Base-by-base conservation (phyloP, 2,113 vertebrate genomes). In the Sinocyclocheilus anophthalmus region DNA sequence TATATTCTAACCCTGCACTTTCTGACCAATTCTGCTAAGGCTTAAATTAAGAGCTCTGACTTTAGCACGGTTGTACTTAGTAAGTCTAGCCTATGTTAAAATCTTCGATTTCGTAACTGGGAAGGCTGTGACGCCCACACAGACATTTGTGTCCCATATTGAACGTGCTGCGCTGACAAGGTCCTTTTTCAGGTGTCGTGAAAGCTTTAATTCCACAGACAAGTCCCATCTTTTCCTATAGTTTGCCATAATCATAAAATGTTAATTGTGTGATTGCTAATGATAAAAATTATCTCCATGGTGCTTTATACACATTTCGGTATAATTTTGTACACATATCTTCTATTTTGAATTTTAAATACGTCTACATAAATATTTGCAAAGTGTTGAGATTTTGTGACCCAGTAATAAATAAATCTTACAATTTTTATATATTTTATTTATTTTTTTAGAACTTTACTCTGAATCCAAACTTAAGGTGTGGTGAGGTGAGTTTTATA, bases 401-500 rank as follows among this genome's bases (percentile, higher is more conserved):
- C 73, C 7, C 5, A 55, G 24, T 33, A 2, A 30, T 26, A n/a
- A n/a, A n/a, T n/a, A n/a, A n/a, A n/a, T n/a, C n/a, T n/a, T n/a
- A n/a, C n/a, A n/a, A 20, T 20, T 45, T 14, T 37, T 2, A 85
- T 69, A 5, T 16, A 5, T 3, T 4, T 14, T 6, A 0, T 63
- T 53, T 61, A 0, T 69, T 90, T 22, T 22, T 79, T 73, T 88
- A 95, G 94, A 87, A 72, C 39, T 90, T 90, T 76, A 30, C 76
- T 45, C 73, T 95, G 81, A 72, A 77, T 12, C 10, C 82, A 3
- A 45, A 45, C 42, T 8, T 8, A 42, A 20, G 57, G 73, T 93
- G 93, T 61, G 18, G 50, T 87, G 81, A 91, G 92, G 94, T 95
- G 8, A 22, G 93, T 26, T 20, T 78, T 48, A 6, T 8, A 2